These are phyloP conservation scores for Salpingus planirostris DNA, from an alignment of 2,888 invertebrate species.

Conservation along the genomic window DNA sequence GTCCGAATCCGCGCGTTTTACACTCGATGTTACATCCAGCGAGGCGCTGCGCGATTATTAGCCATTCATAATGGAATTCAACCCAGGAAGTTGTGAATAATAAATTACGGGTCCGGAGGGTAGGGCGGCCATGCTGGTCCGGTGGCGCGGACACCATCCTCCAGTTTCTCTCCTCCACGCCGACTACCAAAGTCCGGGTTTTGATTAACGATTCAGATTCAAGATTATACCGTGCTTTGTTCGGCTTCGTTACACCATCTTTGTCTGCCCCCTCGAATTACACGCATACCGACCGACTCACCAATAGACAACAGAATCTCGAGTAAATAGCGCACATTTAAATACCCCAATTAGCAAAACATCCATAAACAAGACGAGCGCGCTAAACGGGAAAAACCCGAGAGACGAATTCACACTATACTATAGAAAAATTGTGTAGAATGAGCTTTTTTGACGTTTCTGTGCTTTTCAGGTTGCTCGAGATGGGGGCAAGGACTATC, in stretches of 20 bases:
- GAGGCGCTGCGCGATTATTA: slow-evolving; percentile 25
- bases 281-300: slow-evolving; percentile 10
- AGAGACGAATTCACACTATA: too few species aligned
- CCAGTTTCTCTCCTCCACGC: slow-evolving; percentile 23
- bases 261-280: slow-evolving; percentile 14
- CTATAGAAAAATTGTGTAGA: too few species aligned
- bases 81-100: slow-evolving; percentile 39
- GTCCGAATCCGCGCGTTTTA: too few species aligned
- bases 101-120: slow-evolving; percentile 31
- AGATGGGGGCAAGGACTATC: slow-evolving; percentile 9
- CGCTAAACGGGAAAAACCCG: too few species aligned
- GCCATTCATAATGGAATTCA: slow-evolving; percentile 35
- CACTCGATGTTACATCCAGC: too few species aligned
- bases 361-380: background rate
- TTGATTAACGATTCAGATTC: slow-evolving; percentile 36
- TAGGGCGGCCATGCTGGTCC: slow-evolving; percentile 16
- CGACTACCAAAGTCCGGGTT: slow-evolving; percentile 26
- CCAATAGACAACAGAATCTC: slow-evolving; percentile 6
- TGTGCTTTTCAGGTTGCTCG: slow-evolving; percentile 5
- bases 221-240: slow-evolving; percentile 19
- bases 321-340: background rate
- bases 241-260: slow-evolving; percentile 18
- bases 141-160: slow-evolving; percentile 24
- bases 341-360: slow-evolving; percentile 1
- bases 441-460: too few species aligned